Evolutionary conservation across 2,888 invertebrate genomes (phyloP).

Genomic region (Rotaria socialis): DNA sequence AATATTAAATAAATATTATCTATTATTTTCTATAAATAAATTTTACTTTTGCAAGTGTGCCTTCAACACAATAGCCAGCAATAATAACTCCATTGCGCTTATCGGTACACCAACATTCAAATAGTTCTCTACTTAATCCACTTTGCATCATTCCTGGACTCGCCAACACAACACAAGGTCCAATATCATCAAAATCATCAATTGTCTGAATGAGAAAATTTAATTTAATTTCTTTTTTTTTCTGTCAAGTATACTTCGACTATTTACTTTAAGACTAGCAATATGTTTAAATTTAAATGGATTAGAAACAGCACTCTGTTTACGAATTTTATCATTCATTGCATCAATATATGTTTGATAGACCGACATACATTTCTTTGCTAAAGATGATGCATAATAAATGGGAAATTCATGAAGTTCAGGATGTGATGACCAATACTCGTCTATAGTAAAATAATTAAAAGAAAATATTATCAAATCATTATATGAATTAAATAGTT

Average conservation of each 20-base stretch:
- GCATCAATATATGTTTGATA: constrained; percentile 99
- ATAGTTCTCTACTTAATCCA: constrained; percentile 88
- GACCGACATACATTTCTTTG: constrained; percentile 99
- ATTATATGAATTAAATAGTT: constrained; percentile 37
- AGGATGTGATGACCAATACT: constrained; percentile 94
- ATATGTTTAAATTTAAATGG: constrained; percentile 98
- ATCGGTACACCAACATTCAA: constrained; percentile 98
- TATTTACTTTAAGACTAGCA: constrained; percentile 60
- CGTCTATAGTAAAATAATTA: constrained; percentile 66
- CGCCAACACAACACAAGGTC: constrained; percentile 98
- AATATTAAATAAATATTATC: background rate
- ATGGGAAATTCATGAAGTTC: constrained; percentile 96
- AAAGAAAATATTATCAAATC: constrained; percentile 37
- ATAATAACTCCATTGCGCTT: constrained; percentile 95
- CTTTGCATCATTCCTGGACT: constrained; percentile 99
- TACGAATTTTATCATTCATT: constrained; percentile 93
- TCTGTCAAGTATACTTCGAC: background rate
- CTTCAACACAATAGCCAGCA: constrained; percentile 62
- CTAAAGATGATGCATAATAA: constrained; percentile 96
- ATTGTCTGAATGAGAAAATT: constrained; percentile 69
- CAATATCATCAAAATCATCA: constrained; percentile 98
- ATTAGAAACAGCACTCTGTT: constrained; percentile 94
- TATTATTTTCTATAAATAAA: background rate
- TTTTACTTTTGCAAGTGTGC: constrained; percentile 45
- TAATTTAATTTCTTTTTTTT: too few relatives aligned